Conservation (phyloP, 2,797 vertebrate genomes). For the Falco cherrug region DNA sequence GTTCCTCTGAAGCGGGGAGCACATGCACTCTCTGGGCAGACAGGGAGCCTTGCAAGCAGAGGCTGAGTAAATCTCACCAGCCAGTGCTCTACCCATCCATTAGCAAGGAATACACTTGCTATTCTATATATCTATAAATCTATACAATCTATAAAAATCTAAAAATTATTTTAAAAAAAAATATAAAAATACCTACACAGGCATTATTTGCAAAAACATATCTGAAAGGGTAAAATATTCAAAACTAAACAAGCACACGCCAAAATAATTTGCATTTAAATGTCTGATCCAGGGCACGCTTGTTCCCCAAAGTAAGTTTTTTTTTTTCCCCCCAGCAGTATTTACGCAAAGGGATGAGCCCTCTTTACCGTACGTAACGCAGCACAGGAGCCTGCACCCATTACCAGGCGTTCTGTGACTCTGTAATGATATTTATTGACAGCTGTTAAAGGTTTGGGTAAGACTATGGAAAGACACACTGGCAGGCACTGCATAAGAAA, state of each 20-base stretch:
- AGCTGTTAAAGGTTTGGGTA: not conserved
- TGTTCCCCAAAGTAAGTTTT: not conserved
- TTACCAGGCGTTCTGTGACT: not conserved
- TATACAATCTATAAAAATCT: too few relatives aligned
- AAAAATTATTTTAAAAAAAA: too few relatives aligned
- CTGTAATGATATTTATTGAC: not conserved
- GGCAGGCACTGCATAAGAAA: not conserved
- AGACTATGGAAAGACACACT: not conserved
- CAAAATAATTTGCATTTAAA: not conserved
- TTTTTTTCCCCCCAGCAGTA: not conserved
- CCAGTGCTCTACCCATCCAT: fast-evolving
- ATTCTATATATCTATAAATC: too few relatives aligned
- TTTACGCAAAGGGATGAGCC: not conserved
- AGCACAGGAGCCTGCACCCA: not conserved
- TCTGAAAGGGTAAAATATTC: not conserved
- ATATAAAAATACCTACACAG: not conserved
- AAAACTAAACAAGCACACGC: not conserved
- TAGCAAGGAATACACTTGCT: not conserved
- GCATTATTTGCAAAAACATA: fast-evolving
- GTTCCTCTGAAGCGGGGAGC: not conserved
- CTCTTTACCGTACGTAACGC: not conserved
- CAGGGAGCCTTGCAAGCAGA: not conserved
- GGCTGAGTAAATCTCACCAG: not conserved
- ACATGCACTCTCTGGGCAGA: not conserved
- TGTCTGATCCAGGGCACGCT: not conserved